Percentiles rank a stretch among this genome's conserved stretches.
phyloP scores from a whole-genome alignment of 2,888 invertebrate genomes.

The Stomorhina lunata region DNA sequence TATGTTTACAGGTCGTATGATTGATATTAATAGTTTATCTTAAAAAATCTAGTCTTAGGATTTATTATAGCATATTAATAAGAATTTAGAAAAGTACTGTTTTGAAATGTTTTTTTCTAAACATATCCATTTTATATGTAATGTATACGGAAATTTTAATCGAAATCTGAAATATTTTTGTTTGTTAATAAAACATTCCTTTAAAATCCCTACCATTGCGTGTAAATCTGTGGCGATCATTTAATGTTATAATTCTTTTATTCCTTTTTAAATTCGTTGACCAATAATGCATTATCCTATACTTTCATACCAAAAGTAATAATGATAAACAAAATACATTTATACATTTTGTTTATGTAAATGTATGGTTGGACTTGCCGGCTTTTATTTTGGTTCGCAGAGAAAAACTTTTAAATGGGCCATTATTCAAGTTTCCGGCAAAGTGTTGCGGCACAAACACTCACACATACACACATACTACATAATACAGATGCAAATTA shows the following conservation, averaged over 20 bases:
- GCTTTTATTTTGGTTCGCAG: constrained; percentile 14
- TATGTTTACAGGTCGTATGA: no score
- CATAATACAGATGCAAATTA: constrained; percentile 44
- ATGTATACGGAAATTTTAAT: no score
- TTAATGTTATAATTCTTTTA: constrained; percentile 35
- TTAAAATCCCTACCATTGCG: not conserved
- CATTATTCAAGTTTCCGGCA: constrained; percentile 61
- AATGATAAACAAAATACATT: constrained; percentile 55
- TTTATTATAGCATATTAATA: no score
- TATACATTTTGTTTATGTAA: constrained; percentile 46
- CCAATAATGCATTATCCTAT: constrained; percentile 44
- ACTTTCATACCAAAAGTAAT: constrained; percentile 33
- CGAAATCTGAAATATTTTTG: no score
- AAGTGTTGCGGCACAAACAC: constrained; percentile 14
- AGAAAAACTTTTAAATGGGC: constrained; percentile 52
- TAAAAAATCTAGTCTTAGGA: no score
- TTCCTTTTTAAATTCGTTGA: constrained; percentile 8
- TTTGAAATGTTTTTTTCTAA: no score
- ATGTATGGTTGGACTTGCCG: constrained; percentile 9
- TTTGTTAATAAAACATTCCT: constrained; percentile 13
- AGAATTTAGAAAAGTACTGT: no score
- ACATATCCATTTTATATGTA: no score
- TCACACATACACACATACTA: not conserved
- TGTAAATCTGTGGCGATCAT: constrained; percentile 23
- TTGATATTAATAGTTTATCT: no score